Evolutionary conservation across 2,797 vertebrate genomes (phyloP), one percentile per base, ranked within the genome.

Genomic region (Aselliscus stoliczkanus): DNA sequence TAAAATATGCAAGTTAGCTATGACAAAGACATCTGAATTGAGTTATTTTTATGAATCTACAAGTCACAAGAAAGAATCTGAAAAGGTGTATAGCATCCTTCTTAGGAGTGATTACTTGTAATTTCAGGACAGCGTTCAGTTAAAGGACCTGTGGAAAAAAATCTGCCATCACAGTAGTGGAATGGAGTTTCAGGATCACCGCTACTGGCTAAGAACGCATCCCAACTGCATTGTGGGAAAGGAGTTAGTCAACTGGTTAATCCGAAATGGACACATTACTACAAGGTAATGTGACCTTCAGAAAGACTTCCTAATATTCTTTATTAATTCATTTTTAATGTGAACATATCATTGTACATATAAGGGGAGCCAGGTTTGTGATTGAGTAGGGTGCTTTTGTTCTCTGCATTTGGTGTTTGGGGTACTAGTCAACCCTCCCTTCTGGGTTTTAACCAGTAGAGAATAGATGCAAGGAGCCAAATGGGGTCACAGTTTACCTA

Each of bases 131-230:
- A 99, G 99, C 1, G 99, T 99, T 50, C 99, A 99, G 96, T 98
- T 99, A 70, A 99, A 99, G 97, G 99, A 99, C 91, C 96, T 99
- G 54, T 99, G 99, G 99, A 99, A 99, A 98, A 99, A 99, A 97
- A 99, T 99, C 94, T 99, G 99, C 97, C 99, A 99, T 98, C 99
- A 99, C 97, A 99, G 97, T 96, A 99, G 99, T 2, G 99, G 99
- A 58, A 99, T 99, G 99, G 99, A 99, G 98, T 99, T 99, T 97
- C 99, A 99, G 98, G 99, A 99, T 98, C 99, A 99, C 97, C 98
- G 99, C 39, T 99, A 99, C 95, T 99, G 99, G 99, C 98, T 99
- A 89, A 99, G 99, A 87, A 99, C 99, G 0, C 99, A 99, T 98
- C 99, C 99, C 54, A 99, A 99, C 98, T 99, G 99, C 98, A 99